Conservation (phyloP, 2,888 invertebrate genomes). For the Rhagium mordax region DNA sequence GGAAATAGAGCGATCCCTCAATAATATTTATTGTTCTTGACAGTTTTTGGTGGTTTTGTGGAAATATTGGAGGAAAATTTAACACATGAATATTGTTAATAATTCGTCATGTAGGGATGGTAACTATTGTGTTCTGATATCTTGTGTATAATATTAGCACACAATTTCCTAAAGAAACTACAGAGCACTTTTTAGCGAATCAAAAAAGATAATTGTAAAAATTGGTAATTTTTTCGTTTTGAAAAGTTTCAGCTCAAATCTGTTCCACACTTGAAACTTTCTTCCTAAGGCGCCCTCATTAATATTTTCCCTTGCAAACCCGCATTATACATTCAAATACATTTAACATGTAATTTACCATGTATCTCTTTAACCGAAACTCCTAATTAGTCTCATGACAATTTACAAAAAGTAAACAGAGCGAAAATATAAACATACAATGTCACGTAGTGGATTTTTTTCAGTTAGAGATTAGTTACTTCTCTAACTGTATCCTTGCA, state of each 20-base stretch:
- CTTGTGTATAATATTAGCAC: too few relatives aligned
- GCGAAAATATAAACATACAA: slow-evolving; percentile 15
- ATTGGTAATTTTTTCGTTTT: too few relatives aligned
- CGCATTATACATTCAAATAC: neutral
- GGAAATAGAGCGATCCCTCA: slow-evolving; percentile 11
- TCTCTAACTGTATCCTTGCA: slow-evolving; percentile 15
- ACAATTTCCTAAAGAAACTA: too few relatives aligned
- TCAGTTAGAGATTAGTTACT: slow-evolving; percentile 10
- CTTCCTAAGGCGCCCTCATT: neutral
- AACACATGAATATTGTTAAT: too few relatives aligned
- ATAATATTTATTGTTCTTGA: neutral
- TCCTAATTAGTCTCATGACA: slow-evolving; percentile 17
- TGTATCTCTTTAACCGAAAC: slow-evolving; percentile 11
- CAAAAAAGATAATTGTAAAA: too few relatives aligned
- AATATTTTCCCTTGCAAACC: neutral
- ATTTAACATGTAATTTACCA: neutral
- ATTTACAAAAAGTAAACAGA: slow-evolving; percentile 12
- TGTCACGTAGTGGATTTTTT: slow-evolving; percentile 20
- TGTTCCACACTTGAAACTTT: too few relatives aligned
- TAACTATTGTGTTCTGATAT: too few relatives aligned
- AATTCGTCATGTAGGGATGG: too few relatives aligned
- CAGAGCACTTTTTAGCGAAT: too few relatives aligned
- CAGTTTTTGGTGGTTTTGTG: neutral
- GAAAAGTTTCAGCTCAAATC: too few relatives aligned
- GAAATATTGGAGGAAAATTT: too few relatives aligned